Conservation (phyloP, 2,113 vertebrate species). For the Arothron firmamentum region DNA sequence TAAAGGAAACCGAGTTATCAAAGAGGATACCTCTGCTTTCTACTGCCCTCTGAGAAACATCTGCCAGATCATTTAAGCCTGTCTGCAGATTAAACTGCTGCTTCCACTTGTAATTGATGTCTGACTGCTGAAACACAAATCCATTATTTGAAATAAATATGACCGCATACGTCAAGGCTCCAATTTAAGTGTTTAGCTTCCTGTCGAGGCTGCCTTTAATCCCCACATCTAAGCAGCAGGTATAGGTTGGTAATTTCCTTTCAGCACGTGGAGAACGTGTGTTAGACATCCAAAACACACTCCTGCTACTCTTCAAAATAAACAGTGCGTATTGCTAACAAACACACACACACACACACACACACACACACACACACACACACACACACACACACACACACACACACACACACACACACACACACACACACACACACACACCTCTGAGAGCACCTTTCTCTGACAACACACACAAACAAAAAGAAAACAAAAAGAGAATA, state of each 20-base stretch:
- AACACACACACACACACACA: background rate
- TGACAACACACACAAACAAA: too few relatives aligned
- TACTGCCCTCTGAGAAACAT: constrained; percentile 1
- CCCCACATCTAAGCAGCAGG: background rate
- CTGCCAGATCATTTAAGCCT: background rate
- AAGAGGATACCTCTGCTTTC: constrained; percentile 40
- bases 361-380: constrained; percentile 3
- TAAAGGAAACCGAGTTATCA: constrained; percentile 39
- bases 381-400: too few relatives aligned
- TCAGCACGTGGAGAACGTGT: constrained; percentile 3
- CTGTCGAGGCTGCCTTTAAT: constrained; percentile 1
- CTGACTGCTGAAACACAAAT: background rate
- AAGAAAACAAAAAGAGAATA: too few relatives aligned
- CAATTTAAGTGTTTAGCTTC: too few relatives aligned
- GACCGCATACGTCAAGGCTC: too few relatives aligned
- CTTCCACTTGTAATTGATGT: background rate
- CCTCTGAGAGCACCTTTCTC: too few relatives aligned
- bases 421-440: background rate
- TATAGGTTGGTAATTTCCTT: background rate
- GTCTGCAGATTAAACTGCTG: background rate
- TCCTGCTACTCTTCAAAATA: constrained; percentile 2
- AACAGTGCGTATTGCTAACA: constrained; percentile 11
- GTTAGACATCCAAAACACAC: background rate
- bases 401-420: too few relatives aligned
- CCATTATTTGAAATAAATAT: background rate